Conservation (phyloP, 2,797 vertebrate genomes). For the Lacerta bilineata region DNA sequence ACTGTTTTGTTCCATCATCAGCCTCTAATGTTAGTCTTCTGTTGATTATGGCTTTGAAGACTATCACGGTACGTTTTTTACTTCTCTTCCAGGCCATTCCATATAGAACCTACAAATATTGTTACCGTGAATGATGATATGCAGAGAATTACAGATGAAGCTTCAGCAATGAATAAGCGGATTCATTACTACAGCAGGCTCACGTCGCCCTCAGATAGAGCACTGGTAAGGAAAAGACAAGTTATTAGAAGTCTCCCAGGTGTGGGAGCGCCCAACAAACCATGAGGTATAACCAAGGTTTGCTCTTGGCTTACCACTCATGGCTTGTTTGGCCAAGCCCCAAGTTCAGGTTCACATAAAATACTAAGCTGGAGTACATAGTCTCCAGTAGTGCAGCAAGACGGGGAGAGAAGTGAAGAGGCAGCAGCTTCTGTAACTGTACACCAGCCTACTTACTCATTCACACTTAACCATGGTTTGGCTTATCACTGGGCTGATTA, state of each 20-base stretch:
- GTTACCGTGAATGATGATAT: constrained; percentile 73
- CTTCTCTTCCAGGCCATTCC: constrained; percentile 87
- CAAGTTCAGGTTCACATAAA: too few species aligned
- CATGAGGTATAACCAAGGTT: too few species aligned
- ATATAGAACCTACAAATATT: constrained; percentile 92
- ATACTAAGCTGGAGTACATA: too few species aligned
- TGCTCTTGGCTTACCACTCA: too few species aligned
- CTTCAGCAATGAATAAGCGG: constrained; percentile 92
- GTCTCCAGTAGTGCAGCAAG: too few species aligned
- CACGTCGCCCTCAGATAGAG: constrained; percentile 86
- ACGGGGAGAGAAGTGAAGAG: too few species aligned
- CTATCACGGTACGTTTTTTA: constrained; percentile 45
- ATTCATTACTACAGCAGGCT: constrained; percentile 94
- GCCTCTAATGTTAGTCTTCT: not conserved
- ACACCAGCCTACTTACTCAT: too few species aligned
- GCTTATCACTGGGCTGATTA: too few species aligned
- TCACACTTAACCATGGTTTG: too few species aligned
- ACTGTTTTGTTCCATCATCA: not conserved
- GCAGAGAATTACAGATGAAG: constrained; percentile 90
- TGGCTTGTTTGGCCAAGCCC: too few species aligned
- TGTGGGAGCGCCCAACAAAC: not conserved
- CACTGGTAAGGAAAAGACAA: constrained; percentile 84
- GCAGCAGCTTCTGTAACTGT: too few species aligned
- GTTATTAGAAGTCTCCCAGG: not conserved
- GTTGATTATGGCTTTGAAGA: not conserved